Evolutionary conservation across 1,140 invertebrate species (phyloP).

Genomic region (Drusus annulatus): DNA sequence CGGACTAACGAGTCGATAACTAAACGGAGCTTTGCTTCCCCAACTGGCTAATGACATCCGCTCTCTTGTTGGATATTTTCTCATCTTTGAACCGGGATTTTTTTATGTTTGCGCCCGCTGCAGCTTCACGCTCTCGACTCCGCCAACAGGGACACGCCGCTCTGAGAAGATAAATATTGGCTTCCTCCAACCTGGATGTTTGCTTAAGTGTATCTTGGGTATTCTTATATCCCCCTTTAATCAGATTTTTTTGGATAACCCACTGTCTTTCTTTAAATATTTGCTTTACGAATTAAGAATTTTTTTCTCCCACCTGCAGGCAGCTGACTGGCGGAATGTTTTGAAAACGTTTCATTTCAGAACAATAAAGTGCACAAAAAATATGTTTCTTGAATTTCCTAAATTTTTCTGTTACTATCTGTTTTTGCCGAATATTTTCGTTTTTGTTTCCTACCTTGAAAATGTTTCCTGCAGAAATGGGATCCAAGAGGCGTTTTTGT

Average conservation of each 20-base stretch:
- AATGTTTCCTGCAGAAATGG: too few relatives aligned
- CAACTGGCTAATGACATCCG: constrained; percentile 56
- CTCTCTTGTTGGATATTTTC: constrained; percentile 30
- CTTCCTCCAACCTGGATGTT: constrained; percentile 48
- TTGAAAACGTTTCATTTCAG: too few relatives aligned
- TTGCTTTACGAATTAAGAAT: too few relatives aligned
- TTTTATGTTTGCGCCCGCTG: constrained; percentile 37
- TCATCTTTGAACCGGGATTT: constrained; percentile 42
- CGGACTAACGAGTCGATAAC: constrained; percentile 55
- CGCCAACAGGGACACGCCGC: constrained; percentile 27
- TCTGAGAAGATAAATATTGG: constrained; percentile 51
- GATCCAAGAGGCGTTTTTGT: too few relatives aligned
- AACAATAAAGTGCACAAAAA: too few relatives aligned
- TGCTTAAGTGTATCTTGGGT: constrained; percentile 21
- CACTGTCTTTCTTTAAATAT: too few relatives aligned
- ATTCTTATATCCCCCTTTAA: neutral
- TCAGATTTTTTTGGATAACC: neutral
- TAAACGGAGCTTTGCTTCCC: constrained; percentile 55
- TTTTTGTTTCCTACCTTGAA: too few relatives aligned
- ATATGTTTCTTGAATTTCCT: too few relatives aligned
- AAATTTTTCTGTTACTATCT: too few relatives aligned
- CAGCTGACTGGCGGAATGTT: too few relatives aligned
- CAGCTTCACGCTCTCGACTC: constrained; percentile 3
- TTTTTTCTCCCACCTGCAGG: too few relatives aligned
- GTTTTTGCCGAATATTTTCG: too few relatives aligned